These are phyloP conservation scores for Peucedramus taeniatus DNA, from an alignment of 2,113 vertebrate species.

Conservation along the genomic window DNA sequence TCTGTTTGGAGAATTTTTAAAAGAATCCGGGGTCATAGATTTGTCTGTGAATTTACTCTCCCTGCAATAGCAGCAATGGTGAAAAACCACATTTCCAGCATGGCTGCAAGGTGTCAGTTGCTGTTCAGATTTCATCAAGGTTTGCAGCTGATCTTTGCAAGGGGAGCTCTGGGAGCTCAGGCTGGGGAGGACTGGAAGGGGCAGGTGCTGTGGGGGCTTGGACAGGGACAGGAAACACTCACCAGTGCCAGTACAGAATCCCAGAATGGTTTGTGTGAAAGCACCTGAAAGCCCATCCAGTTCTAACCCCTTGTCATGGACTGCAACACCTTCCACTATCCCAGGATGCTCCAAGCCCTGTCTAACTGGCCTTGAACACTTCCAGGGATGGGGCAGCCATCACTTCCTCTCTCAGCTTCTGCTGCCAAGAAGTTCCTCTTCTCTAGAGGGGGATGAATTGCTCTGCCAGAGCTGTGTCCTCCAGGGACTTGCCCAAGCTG, in stretches of 20 bases:
- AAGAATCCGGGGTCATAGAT: neutral
- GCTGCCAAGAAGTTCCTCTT: neutral
- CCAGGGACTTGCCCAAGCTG: neutral
- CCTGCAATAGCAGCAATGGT: neutral
- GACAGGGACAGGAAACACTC: neutral
- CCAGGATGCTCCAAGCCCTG: neutral
- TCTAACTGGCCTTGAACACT: neutral
- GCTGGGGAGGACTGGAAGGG: neutral
- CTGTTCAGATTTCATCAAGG: neutral
- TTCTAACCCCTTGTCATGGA: neutral
- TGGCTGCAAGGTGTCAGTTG: neutral
- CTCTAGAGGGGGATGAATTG: neutral
- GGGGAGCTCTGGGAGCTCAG: neutral
- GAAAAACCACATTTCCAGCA: neutral
- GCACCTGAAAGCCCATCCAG: neutral
- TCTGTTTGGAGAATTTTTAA: conserved; percentile 45
- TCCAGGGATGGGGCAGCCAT: neutral
- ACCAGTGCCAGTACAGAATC: fast-evolving
- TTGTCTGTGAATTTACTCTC: conserved; percentile 8
- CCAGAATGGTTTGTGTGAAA: neutral
- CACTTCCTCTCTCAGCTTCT: neutral
- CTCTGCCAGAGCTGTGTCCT: neutral
- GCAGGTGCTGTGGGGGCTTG: neutral
- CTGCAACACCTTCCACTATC: neutral
- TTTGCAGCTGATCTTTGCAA: neutral